A percentile compares a stretch with the other conserved stretches of the same genome.
These are phyloP conservation scores for Drosophila rubida DNA, from an alignment of 2,888 invertebrate genomes.

Conservation along the genomic window DNA sequence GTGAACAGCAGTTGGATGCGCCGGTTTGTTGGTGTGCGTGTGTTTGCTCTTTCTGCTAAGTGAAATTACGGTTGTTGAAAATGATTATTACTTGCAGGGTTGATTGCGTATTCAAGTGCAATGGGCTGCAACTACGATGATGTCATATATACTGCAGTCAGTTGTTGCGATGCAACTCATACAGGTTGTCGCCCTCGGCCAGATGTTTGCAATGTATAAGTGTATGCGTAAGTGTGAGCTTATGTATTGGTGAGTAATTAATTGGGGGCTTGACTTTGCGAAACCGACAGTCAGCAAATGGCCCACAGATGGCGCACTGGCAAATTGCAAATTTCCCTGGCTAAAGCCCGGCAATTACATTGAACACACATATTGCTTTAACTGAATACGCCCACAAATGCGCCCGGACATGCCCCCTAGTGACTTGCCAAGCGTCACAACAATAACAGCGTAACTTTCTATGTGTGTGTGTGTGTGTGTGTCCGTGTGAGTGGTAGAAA, in stretches of 20 bases:
- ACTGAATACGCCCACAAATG: slow-evolving; percentile 62
- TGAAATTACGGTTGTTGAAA: slow-evolving; percentile 33
- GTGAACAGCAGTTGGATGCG: slow-evolving; percentile 22
- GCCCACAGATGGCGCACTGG: slow-evolving; percentile 60
- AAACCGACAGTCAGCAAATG: slow-evolving; percentile 17
- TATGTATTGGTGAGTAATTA: slow-evolving; percentile 12
- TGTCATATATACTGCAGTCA: slow-evolving; percentile 9
- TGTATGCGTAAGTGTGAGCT: neutral
- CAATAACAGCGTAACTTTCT: slow-evolving; percentile 9
- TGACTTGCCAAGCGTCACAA: slow-evolving; percentile 47
- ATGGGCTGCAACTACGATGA: slow-evolving; percentile 12
- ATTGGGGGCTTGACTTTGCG: slow-evolving; percentile 46
- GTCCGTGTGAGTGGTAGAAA: slow-evolving; percentile 26
- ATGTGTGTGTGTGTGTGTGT: neutral
- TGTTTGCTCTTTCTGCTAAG: slow-evolving; percentile 41
- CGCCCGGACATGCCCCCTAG: slow-evolving; percentile 64
- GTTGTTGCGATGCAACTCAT: slow-evolving; percentile 21
- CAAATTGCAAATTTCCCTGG: slow-evolving; percentile 55
- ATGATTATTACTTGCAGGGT: slow-evolving; percentile 38
- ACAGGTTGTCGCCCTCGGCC: slow-evolving; percentile 44
- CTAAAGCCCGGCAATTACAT: slow-evolving; percentile 63
- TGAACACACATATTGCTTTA: slow-evolving; percentile 51
- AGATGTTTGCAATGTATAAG: neutral
- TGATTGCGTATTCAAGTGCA: slow-evolving; percentile 10
- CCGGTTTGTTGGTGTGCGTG: slow-evolving; percentile 2